phyloP scores from a whole-genome alignment of 2,113 vertebrate species.

The Stigmatopora argus region DNA sequence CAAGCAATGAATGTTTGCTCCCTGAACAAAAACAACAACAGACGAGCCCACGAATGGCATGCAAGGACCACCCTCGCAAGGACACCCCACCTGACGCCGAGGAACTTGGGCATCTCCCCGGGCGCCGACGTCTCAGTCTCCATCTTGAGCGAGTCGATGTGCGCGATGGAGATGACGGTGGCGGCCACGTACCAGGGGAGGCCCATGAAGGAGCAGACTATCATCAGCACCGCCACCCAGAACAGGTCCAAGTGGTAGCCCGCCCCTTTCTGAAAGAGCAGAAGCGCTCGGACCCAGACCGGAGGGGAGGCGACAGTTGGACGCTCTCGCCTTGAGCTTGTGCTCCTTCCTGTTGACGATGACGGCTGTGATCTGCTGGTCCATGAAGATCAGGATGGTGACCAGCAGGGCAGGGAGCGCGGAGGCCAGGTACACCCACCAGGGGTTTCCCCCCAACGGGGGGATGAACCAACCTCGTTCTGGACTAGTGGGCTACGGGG shows the following conservation, averaged over 20 bases:
- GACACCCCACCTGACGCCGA: conserved; percentile 86
- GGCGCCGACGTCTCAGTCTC: conserved; percentile 95
- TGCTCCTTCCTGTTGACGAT: conserved; percentile 98
- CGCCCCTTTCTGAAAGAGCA: conserved; percentile 83
- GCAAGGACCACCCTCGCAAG: too few relatives aligned
- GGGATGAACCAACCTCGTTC: conserved; percentile 85
- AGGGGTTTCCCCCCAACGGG: conserved; percentile 91
- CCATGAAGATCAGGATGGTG: conserved; percentile 98
- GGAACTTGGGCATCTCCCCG: conserved; percentile 92
- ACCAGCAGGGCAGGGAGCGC: conserved; percentile 89
- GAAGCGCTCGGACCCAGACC: background rate
- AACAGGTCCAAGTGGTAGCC: conserved; percentile 96
- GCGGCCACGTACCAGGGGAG: conserved; percentile 97
- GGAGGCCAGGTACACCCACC: conserved; percentile 93
- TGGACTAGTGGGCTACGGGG: conserved; percentile 83
- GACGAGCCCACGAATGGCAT: too few relatives aligned
- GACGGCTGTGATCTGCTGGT: conserved; percentile 96
- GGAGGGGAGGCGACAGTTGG: background rate
- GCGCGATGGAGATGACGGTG: conserved; percentile 96
- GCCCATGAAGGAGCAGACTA: conserved; percentile 93
- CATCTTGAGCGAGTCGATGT: conserved; percentile 98
- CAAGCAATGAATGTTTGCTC: conserved; percentile 68
- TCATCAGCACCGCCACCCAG: conserved; percentile 89
- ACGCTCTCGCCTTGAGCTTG: conserved; percentile 84
- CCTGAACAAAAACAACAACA: conserved; percentile 56